These are phyloP conservation scores for Hypomesus transpacificus DNA, from an alignment of 2,113 vertebrate species.

Conservation along the genomic window DNA sequence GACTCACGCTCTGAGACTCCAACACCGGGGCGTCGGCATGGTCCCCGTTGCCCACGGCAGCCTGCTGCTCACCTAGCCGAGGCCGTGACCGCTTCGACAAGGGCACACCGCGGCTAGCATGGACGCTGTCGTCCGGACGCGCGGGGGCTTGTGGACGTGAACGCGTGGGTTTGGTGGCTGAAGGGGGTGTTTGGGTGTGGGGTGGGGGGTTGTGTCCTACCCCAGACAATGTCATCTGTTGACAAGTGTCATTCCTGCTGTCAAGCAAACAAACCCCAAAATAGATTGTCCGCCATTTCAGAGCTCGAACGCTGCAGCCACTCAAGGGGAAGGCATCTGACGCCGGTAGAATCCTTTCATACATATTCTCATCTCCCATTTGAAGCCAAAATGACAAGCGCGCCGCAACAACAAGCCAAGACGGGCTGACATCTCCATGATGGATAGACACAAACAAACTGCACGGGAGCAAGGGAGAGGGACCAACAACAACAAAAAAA, in stretches of 20 bases:
- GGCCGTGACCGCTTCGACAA: too few relatives aligned
- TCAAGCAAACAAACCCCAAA: conserved; percentile 26
- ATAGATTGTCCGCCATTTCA: conserved; percentile 16
- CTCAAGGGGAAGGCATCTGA: neutral
- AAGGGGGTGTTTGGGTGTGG: neutral
- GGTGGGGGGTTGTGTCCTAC: neutral
- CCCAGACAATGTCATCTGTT: conserved; percentile 20
- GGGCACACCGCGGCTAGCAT: too few relatives aligned
- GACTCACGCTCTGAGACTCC: conserved; percentile 12
- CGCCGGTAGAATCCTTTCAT: neutral
- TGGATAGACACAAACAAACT: conserved; percentile 25
- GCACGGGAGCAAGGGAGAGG: neutral
- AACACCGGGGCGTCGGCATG: neutral
- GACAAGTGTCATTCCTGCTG: conserved; percentile 21
- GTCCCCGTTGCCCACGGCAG: conserved; percentile 3
- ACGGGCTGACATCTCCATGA: conserved; percentile 16
- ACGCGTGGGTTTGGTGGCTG: neutral
- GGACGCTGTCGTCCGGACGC: too few relatives aligned
- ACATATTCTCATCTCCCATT: neutral
- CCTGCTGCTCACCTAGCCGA: neutral
- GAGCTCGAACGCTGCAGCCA: neutral
- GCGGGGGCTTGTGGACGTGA: too few relatives aligned
- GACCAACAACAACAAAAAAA: too few relatives aligned
- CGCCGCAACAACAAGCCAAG: neutral
- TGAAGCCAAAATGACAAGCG: neutral